Evolutionary conservation across 2,888 invertebrate genomes (phyloP).

Genomic region (Drosophila yooni): DNA sequence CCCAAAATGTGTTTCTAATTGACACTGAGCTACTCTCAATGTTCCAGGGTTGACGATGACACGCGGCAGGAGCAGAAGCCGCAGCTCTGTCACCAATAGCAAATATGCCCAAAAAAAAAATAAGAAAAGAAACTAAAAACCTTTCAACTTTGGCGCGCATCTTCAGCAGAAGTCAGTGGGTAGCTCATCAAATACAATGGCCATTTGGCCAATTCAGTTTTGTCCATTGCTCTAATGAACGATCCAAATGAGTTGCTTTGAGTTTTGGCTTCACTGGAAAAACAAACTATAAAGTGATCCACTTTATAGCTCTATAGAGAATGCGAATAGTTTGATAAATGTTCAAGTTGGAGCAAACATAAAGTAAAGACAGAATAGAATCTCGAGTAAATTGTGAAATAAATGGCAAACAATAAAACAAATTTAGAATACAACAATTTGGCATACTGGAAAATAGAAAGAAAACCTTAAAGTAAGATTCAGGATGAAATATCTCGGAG

Average conservation of each 20-base stretch:
- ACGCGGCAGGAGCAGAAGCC: constrained; percentile 77
- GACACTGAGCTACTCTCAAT: constrained; percentile 21
- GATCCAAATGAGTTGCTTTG: constrained; percentile 6
- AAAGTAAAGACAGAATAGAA: neutral
- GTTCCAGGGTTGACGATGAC: constrained; percentile 25
- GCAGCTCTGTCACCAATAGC: constrained; percentile 58
- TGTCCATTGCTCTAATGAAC: constrained; percentile 36
- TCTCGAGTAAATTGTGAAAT: neutral
- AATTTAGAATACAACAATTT: neutral
- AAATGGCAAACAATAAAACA: neutral
- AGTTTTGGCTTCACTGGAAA: constrained; percentile 5
- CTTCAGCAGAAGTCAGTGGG: constrained; percentile 69
- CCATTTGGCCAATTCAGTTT: constrained; percentile 32
- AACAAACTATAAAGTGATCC: constrained; percentile 31
- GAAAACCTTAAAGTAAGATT: neutral
- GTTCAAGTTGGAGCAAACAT: constrained; percentile 11
- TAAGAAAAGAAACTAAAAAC: constrained; percentile 13
- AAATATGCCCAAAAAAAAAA: constrained; percentile 6
- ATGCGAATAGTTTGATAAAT: constrained; percentile 4
- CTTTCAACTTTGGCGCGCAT: constrained; percentile 65
- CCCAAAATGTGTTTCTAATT: constrained; percentile 74
- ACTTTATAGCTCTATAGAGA: constrained; percentile 28
- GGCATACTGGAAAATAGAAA: neutral
- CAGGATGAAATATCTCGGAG: neutral
- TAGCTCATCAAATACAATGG: constrained; percentile 42